These are phyloP conservation scores for Astatoreochromis straeleni DNA, from an alignment of 2,113 vertebrate genomes.

Conservation along the genomic window DNA sequence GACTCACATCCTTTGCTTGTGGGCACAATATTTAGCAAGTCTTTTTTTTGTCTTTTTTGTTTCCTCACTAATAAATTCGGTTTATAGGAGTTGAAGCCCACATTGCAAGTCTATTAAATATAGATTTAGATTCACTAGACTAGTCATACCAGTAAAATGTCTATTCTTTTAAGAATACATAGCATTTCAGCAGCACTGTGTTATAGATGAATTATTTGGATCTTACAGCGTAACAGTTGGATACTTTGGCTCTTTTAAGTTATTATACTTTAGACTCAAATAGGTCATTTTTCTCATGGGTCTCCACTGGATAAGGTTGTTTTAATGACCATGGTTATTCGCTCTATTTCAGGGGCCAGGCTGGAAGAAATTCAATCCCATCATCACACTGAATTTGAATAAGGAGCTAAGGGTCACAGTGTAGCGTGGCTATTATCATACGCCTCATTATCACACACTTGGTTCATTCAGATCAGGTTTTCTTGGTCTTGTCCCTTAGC, in stretches of 20 bases:
- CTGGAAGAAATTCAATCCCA: slow-evolving; percentile 16
- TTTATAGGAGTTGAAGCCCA: neutral
- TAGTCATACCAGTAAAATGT: neutral
- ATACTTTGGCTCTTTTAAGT: slow-evolving; percentile 9
- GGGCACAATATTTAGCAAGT: slow-evolving; percentile 48
- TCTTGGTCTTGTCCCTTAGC: neutral
- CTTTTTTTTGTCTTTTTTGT: slow-evolving; percentile 5
- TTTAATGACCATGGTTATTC: slow-evolving; percentile 18
- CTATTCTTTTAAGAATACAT: neutral
- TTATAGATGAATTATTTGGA: neutral
- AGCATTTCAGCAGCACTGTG: neutral
- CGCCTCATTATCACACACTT: slow-evolving; percentile 19
- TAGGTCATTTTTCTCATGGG: slow-evolving; percentile 9
- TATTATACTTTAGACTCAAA: slow-evolving; percentile 22
- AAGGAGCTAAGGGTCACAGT: slow-evolving; percentile 29
- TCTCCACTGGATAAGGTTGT: neutral
- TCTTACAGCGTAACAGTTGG: neutral
- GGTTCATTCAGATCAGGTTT: neutral
- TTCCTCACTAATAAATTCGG: slow-evolving; percentile 15
- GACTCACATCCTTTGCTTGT: slow-evolving; percentile 43
- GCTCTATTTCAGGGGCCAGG: neutral
- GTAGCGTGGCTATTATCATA: slow-evolving; percentile 35
- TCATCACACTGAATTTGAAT: slow-evolving; percentile 42
- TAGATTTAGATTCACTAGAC: neutral
- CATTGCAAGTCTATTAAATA: slow-evolving; percentile 15